Conservation (phyloP, 2,888 invertebrate species). For the Hydroisotoma schaefferi region DNA sequence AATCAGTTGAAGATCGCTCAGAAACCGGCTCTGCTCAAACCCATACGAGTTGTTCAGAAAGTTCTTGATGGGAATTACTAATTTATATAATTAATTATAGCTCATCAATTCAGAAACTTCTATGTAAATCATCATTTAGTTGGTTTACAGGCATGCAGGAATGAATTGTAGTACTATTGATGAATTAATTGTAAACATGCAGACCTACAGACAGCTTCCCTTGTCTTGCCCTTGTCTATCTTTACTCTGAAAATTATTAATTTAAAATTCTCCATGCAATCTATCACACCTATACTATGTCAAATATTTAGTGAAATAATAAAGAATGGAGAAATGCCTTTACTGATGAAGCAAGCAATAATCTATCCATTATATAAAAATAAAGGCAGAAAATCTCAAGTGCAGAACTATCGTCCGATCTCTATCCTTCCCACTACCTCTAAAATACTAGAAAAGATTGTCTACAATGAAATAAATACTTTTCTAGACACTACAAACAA, state of each 20-base stretch:
- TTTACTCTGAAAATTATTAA: too few species aligned
- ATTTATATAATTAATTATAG: too few species aligned
- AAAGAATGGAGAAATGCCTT: background rate
- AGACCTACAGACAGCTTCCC: too few species aligned
- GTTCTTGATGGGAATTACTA: too few species aligned
- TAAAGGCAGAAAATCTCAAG: background rate
- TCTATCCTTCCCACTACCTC: background rate
- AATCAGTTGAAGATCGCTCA: slow-evolving; percentile 5
- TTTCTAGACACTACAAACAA: slow-evolving; percentile 8
- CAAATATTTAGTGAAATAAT: slow-evolving; percentile 10
- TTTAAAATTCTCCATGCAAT: too few species aligned
- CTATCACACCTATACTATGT: slow-evolving; percentile 5
- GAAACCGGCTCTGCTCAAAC: slow-evolving; percentile 4
- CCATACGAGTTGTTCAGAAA: slow-evolving; percentile 3
- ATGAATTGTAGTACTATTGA: too few species aligned
- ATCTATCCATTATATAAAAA: slow-evolving; percentile 10
- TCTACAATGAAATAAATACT: background rate
- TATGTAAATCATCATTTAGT: too few species aligned
- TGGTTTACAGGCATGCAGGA: too few species aligned
- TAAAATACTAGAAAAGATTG: slow-evolving; percentile 11
- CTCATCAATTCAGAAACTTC: too few species aligned
- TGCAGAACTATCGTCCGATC: slow-evolving; percentile 14
- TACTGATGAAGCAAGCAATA: slow-evolving; percentile 3
- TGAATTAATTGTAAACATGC: too few species aligned
- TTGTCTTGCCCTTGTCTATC: too few species aligned